These are phyloP conservation scores for Neuroterus valhalla DNA, from an alignment of 1,140 invertebrate species.

Conservation along the genomic window DNA sequence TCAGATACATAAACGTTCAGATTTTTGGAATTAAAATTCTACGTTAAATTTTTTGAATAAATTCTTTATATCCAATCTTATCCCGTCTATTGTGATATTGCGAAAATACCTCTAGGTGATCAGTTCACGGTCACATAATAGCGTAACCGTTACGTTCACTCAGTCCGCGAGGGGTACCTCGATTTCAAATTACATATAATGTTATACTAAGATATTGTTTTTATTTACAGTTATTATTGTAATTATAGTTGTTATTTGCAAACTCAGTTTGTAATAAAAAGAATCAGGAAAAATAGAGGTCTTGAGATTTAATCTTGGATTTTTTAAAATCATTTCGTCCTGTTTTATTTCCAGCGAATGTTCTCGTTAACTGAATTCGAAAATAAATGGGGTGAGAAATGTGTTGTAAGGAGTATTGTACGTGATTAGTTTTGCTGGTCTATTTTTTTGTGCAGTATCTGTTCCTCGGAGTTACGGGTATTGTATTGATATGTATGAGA, in stretches of 20 bases:
- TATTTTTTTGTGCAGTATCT: constrained; percentile 37
- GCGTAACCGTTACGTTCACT: too few species aligned
- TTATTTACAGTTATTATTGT: constrained; percentile 46
- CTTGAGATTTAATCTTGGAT: neutral
- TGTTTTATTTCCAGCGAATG: too few species aligned
- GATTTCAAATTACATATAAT: neutral
- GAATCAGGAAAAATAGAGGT: constrained; percentile 43
- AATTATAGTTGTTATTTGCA: constrained; percentile 48
- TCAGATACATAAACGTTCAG: too few species aligned
- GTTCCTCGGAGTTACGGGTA: neutral
- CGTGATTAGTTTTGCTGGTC: constrained; percentile 47
- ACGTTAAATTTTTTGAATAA: too few species aligned
- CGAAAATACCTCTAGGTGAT: too few species aligned
- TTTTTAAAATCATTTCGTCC: neutral
- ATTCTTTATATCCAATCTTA: too few species aligned
- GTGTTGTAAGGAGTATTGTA: constrained; percentile 39
- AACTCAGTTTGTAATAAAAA: constrained; percentile 51
- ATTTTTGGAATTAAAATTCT: too few species aligned
- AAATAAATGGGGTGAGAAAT: constrained; percentile 33
- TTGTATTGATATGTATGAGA: constrained; percentile 54
- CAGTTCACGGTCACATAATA: too few species aligned
- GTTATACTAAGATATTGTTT: constrained; percentile 47
- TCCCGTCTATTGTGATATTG: too few species aligned
- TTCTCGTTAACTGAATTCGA: too few species aligned
- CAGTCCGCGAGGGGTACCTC: too few species aligned